Evolutionary conservation across 2,888 invertebrate species (phyloP), one percentile per base, ranked within the genome.

Genomic region (Eumacrocentrus americanus): DNA sequence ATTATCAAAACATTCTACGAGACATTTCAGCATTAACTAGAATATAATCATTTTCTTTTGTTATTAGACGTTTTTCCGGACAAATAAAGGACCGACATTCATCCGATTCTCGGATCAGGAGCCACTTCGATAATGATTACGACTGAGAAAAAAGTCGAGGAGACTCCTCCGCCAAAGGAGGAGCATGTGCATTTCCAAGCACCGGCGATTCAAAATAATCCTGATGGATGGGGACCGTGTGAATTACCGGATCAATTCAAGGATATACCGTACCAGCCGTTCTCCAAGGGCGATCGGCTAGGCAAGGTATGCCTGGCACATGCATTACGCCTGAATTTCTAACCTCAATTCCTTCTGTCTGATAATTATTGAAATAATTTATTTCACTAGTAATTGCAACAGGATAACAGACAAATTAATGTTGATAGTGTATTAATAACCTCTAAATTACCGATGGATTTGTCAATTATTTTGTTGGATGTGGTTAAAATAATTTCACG

Each of bases 241-340:
- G 92, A 93, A 81, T 86, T 96, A 82, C 95, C 96, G 55, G 94
- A 94, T 62, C 93, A 94, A 76, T 97, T 95, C 82, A 90, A 91
- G 77, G 95, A 96, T 82, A 94, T 97, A 89, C 98, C 98, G 7
- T 99, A 98, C 83, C 98, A 99, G 83, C 98, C 98, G 38, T 99
- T 98, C 82, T 96, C 98, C 70, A 99, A 99, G 84, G 95, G 95
- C 63, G 98, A 99, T 82, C 90, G 98, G 71, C 86, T 99, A 68
- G 99, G 99, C 71, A 98, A 98, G 87, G 98, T 98, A 61, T 58
- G 18, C 18, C 4, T 11, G 20, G 1, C 42, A 7, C 42, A 42
- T 42, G n/a, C n/a, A n/a, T n/a, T n/a, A 46, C 23, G 14, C 7
- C 1, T 22, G 29, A 40, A 18, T 23, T 22, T 18, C 16, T 3